Evolutionary conservation across 2,113 vertebrate species (phyloP).

Genomic region (Varanus komodoensis): DNA sequence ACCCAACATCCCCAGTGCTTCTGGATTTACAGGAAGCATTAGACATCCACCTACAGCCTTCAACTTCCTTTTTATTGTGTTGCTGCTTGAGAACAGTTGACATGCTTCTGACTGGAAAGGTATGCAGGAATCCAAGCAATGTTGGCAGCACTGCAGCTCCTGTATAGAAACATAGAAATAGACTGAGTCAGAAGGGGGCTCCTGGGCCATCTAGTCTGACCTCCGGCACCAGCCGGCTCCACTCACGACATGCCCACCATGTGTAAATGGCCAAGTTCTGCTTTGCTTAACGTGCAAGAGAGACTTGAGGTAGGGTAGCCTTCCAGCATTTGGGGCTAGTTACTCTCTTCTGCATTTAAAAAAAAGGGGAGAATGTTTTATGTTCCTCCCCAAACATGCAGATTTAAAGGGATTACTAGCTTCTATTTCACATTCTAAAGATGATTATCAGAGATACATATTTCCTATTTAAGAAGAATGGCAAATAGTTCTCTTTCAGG

Average conservation of each 20-base stretch:
- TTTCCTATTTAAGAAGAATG: not conserved
- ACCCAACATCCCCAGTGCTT: not conserved
- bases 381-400: not conserved
- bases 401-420: not conserved
- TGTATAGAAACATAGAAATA: too few relatives aligned
- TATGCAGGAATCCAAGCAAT: not conserved
- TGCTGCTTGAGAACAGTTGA: not conserved
- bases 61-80: not conserved
- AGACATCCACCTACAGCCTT: not conserved
- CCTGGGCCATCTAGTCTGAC: too few relatives aligned
- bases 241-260: too few relatives aligned
- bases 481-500: not conserved
- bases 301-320: not conserved
- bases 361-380: not conserved
- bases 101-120: not conserved
- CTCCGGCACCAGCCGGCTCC: too few relatives aligned
- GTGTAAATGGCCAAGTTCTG: not conserved
- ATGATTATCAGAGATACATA: not conserved
- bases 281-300: not conserved
- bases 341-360: too few relatives aligned
- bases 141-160: too few relatives aligned
- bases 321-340: not conserved
- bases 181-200: too few relatives aligned
- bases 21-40: not conserved
- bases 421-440: not conserved